Conservation (phyloP, 1,140 invertebrate species). For the Drosophila nigromelanica region DNA sequence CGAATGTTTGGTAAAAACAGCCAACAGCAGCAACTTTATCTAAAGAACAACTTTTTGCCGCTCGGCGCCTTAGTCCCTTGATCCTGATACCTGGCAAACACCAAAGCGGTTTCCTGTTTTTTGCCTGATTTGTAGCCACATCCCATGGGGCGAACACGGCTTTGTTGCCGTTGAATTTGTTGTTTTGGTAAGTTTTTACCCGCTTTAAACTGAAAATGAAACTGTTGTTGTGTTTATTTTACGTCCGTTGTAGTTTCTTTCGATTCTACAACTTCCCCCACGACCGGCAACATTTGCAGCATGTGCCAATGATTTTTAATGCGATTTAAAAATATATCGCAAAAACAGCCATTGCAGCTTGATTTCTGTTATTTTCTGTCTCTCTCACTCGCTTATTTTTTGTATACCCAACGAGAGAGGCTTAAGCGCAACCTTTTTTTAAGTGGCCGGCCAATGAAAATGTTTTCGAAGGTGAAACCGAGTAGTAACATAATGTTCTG, state of each 20-base stretch:
- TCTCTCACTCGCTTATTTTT: constrained; percentile 9
- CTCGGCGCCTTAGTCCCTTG: background rate
- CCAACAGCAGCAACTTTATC: constrained; percentile 68
- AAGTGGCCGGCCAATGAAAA: constrained; percentile 70
- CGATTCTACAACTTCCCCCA: background rate
- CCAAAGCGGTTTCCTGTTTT: constrained; percentile 45
- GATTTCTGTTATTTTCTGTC: background rate
- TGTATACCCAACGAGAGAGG: constrained; percentile 23
- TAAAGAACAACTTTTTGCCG: constrained; percentile 71
- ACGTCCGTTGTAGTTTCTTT: constrained; percentile 32
- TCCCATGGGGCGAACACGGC: background rate
- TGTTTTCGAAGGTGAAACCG: constrained; percentile 42
- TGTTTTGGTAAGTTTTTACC: constrained; percentile 53
- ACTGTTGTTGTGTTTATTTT: constrained; percentile 60
- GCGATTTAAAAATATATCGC: constrained; percentile 67
- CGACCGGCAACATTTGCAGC: constrained; percentile 3
- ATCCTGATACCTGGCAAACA: background rate
- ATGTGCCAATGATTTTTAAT: constrained; percentile 79
- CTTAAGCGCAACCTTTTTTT: constrained; percentile 74
- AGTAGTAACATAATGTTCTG: constrained; percentile 27
- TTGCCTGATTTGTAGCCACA: constrained; percentile 41
- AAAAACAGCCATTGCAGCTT: constrained; percentile 40
- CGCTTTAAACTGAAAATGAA: constrained; percentile 68
- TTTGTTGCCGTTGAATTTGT: constrained; percentile 33
- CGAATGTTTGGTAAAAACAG: constrained; percentile 71